phyloP scores from a whole-genome alignment of 2,888 invertebrate species.

The Apoderus coryli region DNA sequence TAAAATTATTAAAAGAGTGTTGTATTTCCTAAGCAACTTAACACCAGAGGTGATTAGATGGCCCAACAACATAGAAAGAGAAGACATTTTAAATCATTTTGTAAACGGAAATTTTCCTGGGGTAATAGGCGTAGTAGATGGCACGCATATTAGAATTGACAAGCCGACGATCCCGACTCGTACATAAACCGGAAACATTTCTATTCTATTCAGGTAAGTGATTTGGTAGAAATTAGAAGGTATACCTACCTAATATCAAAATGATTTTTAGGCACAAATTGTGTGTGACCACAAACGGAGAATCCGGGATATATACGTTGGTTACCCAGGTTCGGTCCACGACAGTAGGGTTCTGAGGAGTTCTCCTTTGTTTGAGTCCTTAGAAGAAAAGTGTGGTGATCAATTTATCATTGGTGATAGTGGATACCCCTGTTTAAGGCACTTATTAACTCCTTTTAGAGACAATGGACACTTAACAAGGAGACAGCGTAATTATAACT shows the following conservation, averaged over 20 bases:
- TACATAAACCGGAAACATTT: constrained; percentile 9
- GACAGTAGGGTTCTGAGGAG: constrained; percentile 10
- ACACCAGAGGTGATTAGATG: constrained; percentile 6
- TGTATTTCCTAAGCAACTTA: constrained; percentile 3
- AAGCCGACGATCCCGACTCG: constrained; percentile 6
- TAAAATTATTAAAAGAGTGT: background rate
- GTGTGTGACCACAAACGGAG: constrained; percentile 8
- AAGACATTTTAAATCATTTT: background rate
- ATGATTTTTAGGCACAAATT: constrained; percentile 5
- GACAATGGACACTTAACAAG: constrained; percentile 6
- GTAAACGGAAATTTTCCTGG: constrained; percentile 8
- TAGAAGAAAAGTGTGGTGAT: constrained; percentile 8
- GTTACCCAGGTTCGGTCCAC: constrained; percentile 15
- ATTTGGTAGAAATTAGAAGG: background rate
- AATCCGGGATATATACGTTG: constrained; percentile 9
- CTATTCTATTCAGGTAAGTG: constrained; percentile 10
- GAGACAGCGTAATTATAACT: constrained; percentile 2
- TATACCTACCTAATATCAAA: constrained; percentile 3
- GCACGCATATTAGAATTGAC: constrained; percentile 11
- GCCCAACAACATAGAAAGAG: constrained; percentile 4
- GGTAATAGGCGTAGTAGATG: constrained; percentile 11
- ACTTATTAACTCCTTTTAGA: constrained; percentile 6
- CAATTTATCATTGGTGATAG: constrained; percentile 5
- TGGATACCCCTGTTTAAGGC: constrained; percentile 7
- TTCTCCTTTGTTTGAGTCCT: constrained; percentile 1